These are phyloP conservation scores for Parelbella ahira DNA, from an alignment of 2,888 invertebrate genomes.

Conservation along the genomic window DNA sequence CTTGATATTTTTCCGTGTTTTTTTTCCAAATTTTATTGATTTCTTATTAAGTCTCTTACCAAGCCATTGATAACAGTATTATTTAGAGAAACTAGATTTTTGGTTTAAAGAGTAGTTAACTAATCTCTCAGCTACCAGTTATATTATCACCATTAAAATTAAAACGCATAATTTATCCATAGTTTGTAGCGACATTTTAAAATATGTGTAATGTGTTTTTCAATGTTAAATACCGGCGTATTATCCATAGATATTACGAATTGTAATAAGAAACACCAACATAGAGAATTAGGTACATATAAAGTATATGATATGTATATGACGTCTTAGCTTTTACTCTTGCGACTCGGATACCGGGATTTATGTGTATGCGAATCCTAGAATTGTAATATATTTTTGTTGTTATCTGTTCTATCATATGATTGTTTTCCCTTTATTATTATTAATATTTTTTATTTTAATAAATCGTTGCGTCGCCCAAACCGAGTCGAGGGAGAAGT, in stretches of 20 bases:
- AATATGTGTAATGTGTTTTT: slow-evolving; percentile 44
- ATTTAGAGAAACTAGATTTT: slow-evolving; percentile 75
- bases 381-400: slow-evolving; percentile 72
- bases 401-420: slow-evolving; percentile 67
- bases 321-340: slow-evolving; percentile 41
- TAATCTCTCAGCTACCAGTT: slow-evolving; percentile 63
- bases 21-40: slow-evolving; percentile 43
- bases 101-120: slow-evolving; percentile 66
- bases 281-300: slow-evolving; percentile 71
- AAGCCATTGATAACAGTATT: slow-evolving; percentile 81
- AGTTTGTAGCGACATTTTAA: slow-evolving; percentile 58
- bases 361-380: slow-evolving; percentile 51
- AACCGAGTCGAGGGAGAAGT: slow-evolving; percentile 41
- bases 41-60: slow-evolving; percentile 72
- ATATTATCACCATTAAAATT: slow-evolving; percentile 49
- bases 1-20: slow-evolving; percentile 53
- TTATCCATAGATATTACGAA: slow-evolving; percentile 66
- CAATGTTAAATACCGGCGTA: slow-evolving; percentile 51
- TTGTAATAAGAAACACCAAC: slow-evolving; percentile 78
- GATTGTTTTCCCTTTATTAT: slow-evolving; percentile 52
- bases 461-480: slow-evolving; percentile 49
- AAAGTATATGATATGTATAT: slow-evolving; percentile 58
- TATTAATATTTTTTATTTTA: neutral
- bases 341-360: slow-evolving; percentile 49
- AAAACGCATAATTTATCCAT: slow-evolving; percentile 64